Percentiles rank a stretch among this genome's conserved stretches.
phyloP scores from a whole-genome alignment of 1,140 invertebrate genomes.

The Drosophila pectinifera region DNA sequence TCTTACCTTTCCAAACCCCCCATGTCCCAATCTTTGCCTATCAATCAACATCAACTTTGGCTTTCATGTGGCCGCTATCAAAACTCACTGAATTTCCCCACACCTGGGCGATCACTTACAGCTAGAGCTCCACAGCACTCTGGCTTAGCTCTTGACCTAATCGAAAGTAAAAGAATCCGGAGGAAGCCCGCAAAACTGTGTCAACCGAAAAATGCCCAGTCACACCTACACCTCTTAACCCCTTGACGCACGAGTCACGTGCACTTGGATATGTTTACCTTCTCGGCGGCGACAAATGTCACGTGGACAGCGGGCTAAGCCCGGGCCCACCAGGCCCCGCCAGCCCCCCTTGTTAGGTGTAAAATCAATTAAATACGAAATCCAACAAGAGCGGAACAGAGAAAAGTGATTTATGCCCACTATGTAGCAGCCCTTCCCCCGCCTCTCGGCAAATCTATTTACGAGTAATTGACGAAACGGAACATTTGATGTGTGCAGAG shows the following conservation, averaged over 20 bases:
- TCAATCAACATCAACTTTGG: conserved; percentile 18
- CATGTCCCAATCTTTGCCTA: neutral
- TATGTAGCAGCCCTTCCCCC: conserved; percentile 22
- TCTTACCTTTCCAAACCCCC: neutral
- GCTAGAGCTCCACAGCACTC: neutral
- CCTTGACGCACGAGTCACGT: conserved; percentile 19
- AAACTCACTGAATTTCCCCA: conserved; percentile 1
- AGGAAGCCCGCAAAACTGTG: conserved; percentile 6
- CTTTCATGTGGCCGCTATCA: conserved; percentile 26
- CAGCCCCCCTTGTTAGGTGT: conserved; percentile 37
- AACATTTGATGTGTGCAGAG: conserved; percentile 19
- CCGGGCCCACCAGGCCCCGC: conserved; percentile 2
- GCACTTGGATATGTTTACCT: conserved; percentile 32
- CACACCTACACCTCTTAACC: conserved; percentile 1
- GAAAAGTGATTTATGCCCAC: conserved; percentile 50
- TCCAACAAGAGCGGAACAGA: conserved; percentile 25
- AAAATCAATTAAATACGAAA: conserved; percentile 72
- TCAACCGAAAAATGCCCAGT: conserved; percentile 17
- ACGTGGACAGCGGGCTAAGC: conserved; percentile 56
- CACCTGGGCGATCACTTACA: conserved; percentile 3
- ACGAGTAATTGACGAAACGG: conserved; percentile 63
- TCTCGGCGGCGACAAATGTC: conserved; percentile 54
- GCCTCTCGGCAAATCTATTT: conserved; percentile 51
- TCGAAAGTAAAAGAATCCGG: conserved; percentile 16
- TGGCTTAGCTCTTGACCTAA: conserved; percentile 13